Evolutionary conservation across 1,140 invertebrate genomes (phyloP), one percentile per base, ranked within the genome.

Genomic region (Planococcus citri): DNA sequence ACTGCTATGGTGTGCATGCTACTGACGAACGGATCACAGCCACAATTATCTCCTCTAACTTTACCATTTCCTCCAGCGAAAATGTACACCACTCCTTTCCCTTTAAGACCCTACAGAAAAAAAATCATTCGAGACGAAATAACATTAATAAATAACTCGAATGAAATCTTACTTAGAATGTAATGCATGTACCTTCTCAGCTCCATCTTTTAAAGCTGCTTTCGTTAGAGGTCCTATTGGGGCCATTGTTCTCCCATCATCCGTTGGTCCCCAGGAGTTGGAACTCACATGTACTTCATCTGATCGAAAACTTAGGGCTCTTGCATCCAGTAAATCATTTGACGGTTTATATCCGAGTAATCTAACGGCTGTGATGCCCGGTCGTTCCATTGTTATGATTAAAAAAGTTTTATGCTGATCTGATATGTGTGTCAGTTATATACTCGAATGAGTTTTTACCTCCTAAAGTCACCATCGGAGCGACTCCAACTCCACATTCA

Each of bases 11-110:
- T 95, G 78, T 91, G 94, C 72, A 94, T 87, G 75, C 87, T 92
- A 60, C 88, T 88, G 0, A 87, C 84, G 78, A 90, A 97, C 70
- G 94, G 94, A 77, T 96, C 94, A 78, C 91, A 94, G 73, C 91
- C 92, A 75, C 94, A 96, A 78, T 92, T 90, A 78, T 97, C 94
- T 22, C 82, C 83, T 69, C 86, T 83, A 24, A 83, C 84, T 12
- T 93, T 93, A 0, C 94, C 94, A 76, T 97, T 96, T 1, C 94
- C 94, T 22, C 89, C 89, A 0, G 94, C 94, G 91, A 93, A 97
- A 0, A 96, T 88, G 79, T 89, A 96, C 73, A 96, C 92, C 6
- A 82, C 84, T 0, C 94, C 94, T 78, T 86, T 87, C 1, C 92
- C 93, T 8, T 79, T 78, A 17, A 93, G 85, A 68, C 94, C 94